phyloP scores from a whole-genome alignment of 2,113 vertebrate genomes.

The Laticauda colubrina region DNA sequence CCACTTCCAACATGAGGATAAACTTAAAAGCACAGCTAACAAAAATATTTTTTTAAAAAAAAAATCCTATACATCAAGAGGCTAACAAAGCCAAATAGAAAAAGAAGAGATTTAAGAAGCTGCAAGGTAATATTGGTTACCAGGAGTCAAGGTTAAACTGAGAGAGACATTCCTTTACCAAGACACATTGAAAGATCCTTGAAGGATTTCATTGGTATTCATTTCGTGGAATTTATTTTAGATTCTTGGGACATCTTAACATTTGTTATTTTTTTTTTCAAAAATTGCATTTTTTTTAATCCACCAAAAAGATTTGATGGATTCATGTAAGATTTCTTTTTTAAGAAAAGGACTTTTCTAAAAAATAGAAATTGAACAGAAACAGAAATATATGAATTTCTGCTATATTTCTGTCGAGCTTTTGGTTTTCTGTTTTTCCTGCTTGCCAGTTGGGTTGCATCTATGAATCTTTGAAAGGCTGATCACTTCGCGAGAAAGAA shows the following conservation, averaged over 20 bases:
- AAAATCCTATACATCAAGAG: background rate
- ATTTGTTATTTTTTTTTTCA: background rate
- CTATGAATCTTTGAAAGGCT: background rate
- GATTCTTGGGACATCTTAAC: background rate
- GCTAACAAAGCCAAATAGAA: background rate
- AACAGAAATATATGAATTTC: background rate
- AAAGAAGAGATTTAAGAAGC: background rate
- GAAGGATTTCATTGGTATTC: background rate
- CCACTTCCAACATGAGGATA: background rate
- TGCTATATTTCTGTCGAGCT: background rate
- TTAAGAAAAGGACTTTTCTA: background rate
- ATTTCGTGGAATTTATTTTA: background rate
- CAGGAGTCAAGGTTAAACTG: background rate
- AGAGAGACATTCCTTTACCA: background rate
- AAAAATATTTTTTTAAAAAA: background rate
- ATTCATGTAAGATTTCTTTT: background rate
- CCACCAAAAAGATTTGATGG: background rate
- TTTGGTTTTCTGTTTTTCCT: constrained; percentile 7
- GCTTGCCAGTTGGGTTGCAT: background rate
- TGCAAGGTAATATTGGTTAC: background rate
- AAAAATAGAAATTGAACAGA: background rate
- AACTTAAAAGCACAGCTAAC: background rate
- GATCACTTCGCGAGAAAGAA: background rate
- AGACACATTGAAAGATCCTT: background rate
- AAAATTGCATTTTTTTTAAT: background rate